Evolutionary conservation across 2,113 vertebrate species (phyloP), one percentile per base, ranked within the genome.

Genomic region (Megatriorchis doriae): DNA sequence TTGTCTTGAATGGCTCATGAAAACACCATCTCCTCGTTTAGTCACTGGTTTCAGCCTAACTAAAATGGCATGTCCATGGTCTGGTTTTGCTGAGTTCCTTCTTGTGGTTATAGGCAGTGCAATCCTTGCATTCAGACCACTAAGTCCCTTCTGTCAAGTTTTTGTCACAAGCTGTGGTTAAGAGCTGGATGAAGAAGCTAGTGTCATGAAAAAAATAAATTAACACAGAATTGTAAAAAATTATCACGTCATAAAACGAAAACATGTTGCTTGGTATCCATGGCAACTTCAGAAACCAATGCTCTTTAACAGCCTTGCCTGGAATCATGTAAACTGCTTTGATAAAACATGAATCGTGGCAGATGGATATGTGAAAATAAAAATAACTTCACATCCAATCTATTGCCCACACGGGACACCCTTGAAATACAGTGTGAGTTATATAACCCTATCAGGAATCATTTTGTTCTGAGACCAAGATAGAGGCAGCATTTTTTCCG

Each of bases 321-420:
- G 83, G 56, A 96, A 96, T 94, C 88, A 92, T 92, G 91, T 95
- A 96, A 91, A 95, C 68, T 96, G 89, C 94, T 97, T 94, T 96
- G 96, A 94, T 95, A 96, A 97, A 97, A 96, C 91, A 97, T 96
- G 92, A 96, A 96, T 95, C 2, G 58, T 87, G 95, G 78, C 96
- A 97, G 96, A 97, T 97, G 95, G 93, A 82, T 95, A 95, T 92
- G 82, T 91, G 83, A 94, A 96, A 97, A 96, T 94, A 96, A 96
- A 96, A 97, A 96, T 92, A 97, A 78, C 86, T 90, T 95, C 8
- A 5, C 50, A 95, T 90, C 73, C 81, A 93, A 81, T 93, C 91
- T 85, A 95, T 90, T 94, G 87, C 94, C 95, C 92, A 95, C 93
- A 92, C 21, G 58, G 78, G 93, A 89, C 95, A 95, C 45, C 68